Conservation (phyloP, 1,140 invertebrate species). For the Helicorthomorpha holstii region DNA sequence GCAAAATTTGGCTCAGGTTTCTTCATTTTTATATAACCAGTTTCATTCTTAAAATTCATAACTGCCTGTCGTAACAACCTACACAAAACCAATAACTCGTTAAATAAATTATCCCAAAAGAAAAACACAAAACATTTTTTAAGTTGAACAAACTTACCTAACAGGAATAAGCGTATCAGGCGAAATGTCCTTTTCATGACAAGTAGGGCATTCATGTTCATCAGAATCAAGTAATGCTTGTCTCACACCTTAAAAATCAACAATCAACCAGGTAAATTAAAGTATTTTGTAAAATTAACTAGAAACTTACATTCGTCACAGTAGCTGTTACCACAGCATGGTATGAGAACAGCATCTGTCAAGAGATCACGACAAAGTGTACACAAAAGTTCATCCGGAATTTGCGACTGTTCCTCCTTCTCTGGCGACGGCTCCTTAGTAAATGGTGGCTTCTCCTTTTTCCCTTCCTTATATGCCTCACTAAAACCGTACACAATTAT, state of each 20-base stretch:
- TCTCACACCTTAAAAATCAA: conserved; percentile 49
- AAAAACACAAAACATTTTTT: neutral
- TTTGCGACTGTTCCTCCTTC: conserved; percentile 43
- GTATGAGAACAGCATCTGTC: conserved; percentile 87
- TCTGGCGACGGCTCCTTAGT: conserved; percentile 30
- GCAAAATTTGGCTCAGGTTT: too few species aligned
- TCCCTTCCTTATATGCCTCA: conserved; percentile 56
- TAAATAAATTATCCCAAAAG: neutral
- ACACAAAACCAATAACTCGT: conserved; percentile 3
- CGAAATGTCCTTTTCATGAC: conserved; percentile 76
- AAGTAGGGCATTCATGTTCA: conserved; percentile 85
- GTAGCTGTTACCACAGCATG: conserved; percentile 92
- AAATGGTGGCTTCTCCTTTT: conserved; percentile 45
- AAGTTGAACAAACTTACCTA: conserved; percentile 22
- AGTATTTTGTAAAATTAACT: neutral
- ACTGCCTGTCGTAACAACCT: conserved; percentile 67
- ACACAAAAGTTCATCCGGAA: conserved; percentile 81
- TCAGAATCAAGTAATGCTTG: conserved; percentile 76
- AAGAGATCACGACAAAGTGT: conserved; percentile 83
- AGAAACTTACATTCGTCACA: conserved; percentile 87
- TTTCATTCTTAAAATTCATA: conserved; percentile 72
- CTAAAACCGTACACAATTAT: conserved; percentile 29
- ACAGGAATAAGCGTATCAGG: conserved; percentile 87
- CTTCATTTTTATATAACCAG: conserved; percentile 46
- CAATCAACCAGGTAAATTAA: conserved; percentile 8